Base-by-base conservation (phyloP, 2,888 invertebrate genomes). In the Chloroclystis v-ata region DNA sequence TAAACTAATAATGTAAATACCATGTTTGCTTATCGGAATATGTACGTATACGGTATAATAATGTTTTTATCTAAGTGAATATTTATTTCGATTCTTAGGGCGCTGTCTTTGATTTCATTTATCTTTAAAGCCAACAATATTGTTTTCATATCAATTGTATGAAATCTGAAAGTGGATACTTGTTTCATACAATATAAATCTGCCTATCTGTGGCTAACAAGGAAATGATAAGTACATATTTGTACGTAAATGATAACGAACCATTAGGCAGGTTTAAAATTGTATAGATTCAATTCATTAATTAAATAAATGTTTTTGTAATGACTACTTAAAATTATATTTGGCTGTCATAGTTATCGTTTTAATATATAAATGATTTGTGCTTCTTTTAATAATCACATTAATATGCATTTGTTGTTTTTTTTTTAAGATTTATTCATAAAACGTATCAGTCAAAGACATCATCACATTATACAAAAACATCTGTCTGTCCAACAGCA, bases 181-280 rank as follows among this genome's bases (percentile, higher is more conserved):
- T 20, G 11, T 20, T 35, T 11, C 7, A 33, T 35, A 35, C 11
- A 35, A 10, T 35, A 10, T 33, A 20, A 11, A 35, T 35, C 35
- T 6, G 20, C 20, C 20, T 35, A 35, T 35, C 35, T 24, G 10
- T 35, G 35, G 20, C 35, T 35, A 35, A 35, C 35, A 35, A 35
- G 35, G 35, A 35, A 35, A 16, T 35, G 35, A 35, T 35, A 35
- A 35, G 20, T 35, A 20, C 11, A n/a, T 20, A n/a, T 35, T 16
- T 10, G 35, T 35, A 35, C 11, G 11, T 35, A 35, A n/a, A 11
- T 11, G 35, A 35, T 35, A 35, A 20, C 33, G 4, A 16, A 16
- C n/a, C 14, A 16, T 33, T 16, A 16, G 7, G 11, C 20, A 35
- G 4, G 10, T 33, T 33, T 20, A 0, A 32, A 32, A 14, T 33